These are phyloP conservation scores for Acholoe squamosa DNA, from an alignment of 2,888 invertebrate species.

Conservation along the genomic window DNA sequence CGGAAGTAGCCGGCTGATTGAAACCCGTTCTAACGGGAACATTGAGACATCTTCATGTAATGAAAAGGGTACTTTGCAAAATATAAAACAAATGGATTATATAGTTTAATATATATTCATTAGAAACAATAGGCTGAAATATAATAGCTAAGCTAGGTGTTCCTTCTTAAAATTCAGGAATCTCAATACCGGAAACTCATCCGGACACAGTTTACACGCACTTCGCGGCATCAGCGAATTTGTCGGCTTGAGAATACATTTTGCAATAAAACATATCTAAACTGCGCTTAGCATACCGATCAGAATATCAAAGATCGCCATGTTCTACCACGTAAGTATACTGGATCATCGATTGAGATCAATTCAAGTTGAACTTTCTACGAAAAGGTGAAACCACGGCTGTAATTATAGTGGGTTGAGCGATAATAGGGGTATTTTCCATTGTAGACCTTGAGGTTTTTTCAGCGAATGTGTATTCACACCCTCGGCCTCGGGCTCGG, in stretches of 20 bases:
- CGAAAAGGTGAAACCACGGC: background rate
- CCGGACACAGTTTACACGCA: background rate
- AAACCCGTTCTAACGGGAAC: background rate
- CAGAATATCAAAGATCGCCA: background rate
- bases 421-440: background rate
- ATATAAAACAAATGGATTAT: no score
- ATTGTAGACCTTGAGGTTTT: no score
- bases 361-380: background rate
- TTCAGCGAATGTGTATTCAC: no score
- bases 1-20: background rate
- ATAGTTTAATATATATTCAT: no score
- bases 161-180: no score
- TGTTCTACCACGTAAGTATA: slow-evolving; percentile 41
- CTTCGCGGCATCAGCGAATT: background rate
- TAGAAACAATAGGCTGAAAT: no score
- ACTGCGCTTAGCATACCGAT: background rate
- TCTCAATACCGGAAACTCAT: background rate
- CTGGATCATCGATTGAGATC: background rate
- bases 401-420: background rate
- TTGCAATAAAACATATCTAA: slow-evolving; percentile 7
- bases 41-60: background rate
- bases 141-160: no score
- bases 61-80: no score
- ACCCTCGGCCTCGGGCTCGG: no score
- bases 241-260: background rate